These are phyloP conservation scores for Zoanthus sansibaricus DNA, from an alignment of 92 coral and sea anemone genomes.

Conservation along the genomic window DNA sequence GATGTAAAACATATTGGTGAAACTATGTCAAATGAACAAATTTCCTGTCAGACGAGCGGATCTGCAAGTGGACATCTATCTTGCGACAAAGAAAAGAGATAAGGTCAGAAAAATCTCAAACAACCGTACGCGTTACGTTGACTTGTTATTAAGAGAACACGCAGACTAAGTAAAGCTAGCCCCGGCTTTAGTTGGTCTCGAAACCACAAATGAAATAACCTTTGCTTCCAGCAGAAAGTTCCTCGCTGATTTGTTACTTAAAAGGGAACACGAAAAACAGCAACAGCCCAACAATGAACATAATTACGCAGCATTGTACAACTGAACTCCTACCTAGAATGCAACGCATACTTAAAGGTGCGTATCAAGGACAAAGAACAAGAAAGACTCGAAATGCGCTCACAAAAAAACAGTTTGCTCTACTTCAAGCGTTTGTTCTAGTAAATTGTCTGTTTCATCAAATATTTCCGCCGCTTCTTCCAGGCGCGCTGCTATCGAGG, in stretches of 20 bases:
- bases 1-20: too few relatives aligned
- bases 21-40: too few relatives aligned
- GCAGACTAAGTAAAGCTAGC: too few relatives aligned
- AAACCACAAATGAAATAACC: background rate
- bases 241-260: background rate
- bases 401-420: background rate
- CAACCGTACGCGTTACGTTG: too few relatives aligned
- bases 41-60: too few relatives aligned
- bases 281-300: background rate
- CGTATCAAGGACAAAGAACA: constrained; percentile 1
- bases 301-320: background rate
- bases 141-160: too few relatives aligned
- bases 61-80: too few relatives aligned
- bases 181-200: too few relatives aligned
- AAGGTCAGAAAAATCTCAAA: too few relatives aligned
- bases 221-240: background rate
- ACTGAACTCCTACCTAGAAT: background rate
- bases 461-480: background rate
- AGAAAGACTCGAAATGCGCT: constrained; percentile 9
- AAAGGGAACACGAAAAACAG: background rate
- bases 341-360: constrained; percentile 2
- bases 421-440: background rate
- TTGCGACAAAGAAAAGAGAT: too few relatives aligned
- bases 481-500: background rate
- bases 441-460: constrained; percentile 1